Percentiles rank a stretch among this genome's conserved stretches.
These are phyloP conservation scores for Mellilla xanthometata DNA, from an alignment of 2,888 invertebrate species.

Conservation along the genomic window DNA sequence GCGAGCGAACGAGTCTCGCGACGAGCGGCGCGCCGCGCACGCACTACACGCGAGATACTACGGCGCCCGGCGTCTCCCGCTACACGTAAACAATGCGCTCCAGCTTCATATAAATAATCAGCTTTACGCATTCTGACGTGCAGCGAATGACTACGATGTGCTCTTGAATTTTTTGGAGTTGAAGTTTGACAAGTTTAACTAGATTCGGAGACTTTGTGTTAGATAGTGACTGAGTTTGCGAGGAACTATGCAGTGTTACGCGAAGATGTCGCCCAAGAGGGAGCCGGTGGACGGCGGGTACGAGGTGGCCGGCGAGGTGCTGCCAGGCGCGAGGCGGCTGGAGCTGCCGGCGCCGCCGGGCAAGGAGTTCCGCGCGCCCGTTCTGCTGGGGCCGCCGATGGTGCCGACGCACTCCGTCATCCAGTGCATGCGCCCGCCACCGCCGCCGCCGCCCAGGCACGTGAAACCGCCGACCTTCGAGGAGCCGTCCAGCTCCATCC, in stretches of 20 bases:
- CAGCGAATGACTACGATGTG: constrained; percentile 15
- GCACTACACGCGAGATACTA: constrained; percentile 62
- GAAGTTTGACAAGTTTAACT: constrained; percentile 26
- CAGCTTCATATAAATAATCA: constrained; percentile 47
- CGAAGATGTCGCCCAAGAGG: constrained; percentile 69
- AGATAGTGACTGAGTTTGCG: constrained; percentile 42
- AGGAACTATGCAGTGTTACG: constrained; percentile 75
- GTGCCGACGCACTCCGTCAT: constrained; percentile 67
- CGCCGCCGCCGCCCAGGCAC: constrained; percentile 75
- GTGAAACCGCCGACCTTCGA: constrained; percentile 84
- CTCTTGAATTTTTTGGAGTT: constrained; percentile 23
- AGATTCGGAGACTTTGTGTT: constrained; percentile 29
- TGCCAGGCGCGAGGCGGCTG: constrained; percentile 59
- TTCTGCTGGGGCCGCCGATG: constrained; percentile 59
- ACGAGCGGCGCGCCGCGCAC: constrained; percentile 71
- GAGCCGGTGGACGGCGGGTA: constrained; percentile 66
- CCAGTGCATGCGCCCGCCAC: constrained; percentile 81
- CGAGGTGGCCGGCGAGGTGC: constrained; percentile 55
- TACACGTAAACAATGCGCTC: constrained; percentile 52
- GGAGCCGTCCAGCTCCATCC: constrained; percentile 94
- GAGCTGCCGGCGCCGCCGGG: constrained; percentile 76
- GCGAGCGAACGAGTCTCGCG: constrained; percentile 80
- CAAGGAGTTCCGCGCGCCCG: constrained; percentile 76
- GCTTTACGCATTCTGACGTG: constrained; percentile 50
- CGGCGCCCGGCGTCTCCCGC: constrained; percentile 45